Percentiles rank a stretch among this genome's conserved stretches.
phyloP scores from a whole-genome alignment of 2,888 invertebrate species.

The Tipula confusa region DNA sequence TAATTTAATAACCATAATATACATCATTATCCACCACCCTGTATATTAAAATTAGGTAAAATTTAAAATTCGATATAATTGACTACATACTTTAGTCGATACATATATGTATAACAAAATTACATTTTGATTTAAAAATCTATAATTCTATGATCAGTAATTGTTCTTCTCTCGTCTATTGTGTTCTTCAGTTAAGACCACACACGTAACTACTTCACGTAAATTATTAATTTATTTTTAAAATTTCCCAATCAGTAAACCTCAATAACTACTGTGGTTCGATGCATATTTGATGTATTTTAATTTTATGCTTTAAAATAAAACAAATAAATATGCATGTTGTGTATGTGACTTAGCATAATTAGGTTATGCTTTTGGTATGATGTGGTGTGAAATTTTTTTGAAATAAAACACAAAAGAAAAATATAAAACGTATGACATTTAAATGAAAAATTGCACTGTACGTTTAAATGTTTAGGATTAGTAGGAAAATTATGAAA shows the following conservation, averaged over 20 bases:
- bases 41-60: no score
- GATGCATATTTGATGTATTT: background rate
- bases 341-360: background rate
- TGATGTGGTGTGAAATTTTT: background rate
- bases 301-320: background rate
- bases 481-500: background rate
- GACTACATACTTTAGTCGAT: no score
- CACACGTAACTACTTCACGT: background rate
- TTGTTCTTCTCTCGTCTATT: background rate
- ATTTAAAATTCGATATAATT: no score
- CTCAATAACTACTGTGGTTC: background rate
- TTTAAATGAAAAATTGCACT: background rate
- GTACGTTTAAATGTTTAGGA: slow-evolving; percentile 1
- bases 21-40: no score
- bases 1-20: no score
- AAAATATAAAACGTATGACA: background rate
- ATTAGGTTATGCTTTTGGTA: background rate
- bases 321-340: background rate
- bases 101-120: no score
- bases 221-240: background rate
- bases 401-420: background rate
- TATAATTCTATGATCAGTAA: no score
- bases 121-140: no score
- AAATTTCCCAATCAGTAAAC: background rate
- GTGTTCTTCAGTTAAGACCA: background rate